Conservation (phyloP, 37 sponge, comb jelly and placozoan genomes). For the Dysidea cf. avara region DNA sequence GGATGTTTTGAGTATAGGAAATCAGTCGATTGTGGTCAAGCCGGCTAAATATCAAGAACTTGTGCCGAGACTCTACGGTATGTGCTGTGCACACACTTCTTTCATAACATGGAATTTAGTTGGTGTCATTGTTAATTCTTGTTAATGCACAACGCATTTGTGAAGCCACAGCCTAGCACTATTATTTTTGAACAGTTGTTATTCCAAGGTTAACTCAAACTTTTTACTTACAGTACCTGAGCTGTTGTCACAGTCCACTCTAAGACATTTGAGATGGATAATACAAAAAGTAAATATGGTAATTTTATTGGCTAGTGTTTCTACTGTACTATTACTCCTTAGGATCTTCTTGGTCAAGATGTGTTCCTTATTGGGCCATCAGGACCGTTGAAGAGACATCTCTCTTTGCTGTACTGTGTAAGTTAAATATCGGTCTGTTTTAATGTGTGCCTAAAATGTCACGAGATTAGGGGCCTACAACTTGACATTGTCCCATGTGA, state of each 20-base stretch:
- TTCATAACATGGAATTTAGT: too few relatives aligned
- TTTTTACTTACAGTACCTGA: too few relatives aligned
- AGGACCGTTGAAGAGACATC: constrained; percentile 61
- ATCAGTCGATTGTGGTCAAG: not conserved
- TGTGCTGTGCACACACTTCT: not conserved
- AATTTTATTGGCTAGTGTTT: not conserved
- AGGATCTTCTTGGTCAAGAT: constrained; percentile 83
- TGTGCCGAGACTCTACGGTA: constrained; percentile 35
- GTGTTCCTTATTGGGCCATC: constrained; percentile 88
- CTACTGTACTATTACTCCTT: not conserved
- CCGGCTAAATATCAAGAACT: constrained; percentile 29
- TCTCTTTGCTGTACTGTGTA: constrained; percentile 76
- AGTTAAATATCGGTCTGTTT: constrained; percentile 16
- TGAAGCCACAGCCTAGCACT: too few relatives aligned
- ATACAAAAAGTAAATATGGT: constrained; percentile 55
- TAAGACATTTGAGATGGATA: constrained; percentile 71
- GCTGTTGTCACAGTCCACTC: constrained; percentile 23
- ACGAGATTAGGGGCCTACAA: not conserved
- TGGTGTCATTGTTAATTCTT: too few relatives aligned
- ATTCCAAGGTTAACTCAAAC: too few relatives aligned
- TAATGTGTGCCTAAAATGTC: not conserved
- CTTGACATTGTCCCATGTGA: too few relatives aligned
- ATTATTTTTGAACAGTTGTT: too few relatives aligned
- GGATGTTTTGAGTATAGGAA: too few relatives aligned
- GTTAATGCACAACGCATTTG: too few relatives aligned